phyloP scores from a whole-genome alignment of 2,797 vertebrate species.

The Holocentrus rufus region DNA sequence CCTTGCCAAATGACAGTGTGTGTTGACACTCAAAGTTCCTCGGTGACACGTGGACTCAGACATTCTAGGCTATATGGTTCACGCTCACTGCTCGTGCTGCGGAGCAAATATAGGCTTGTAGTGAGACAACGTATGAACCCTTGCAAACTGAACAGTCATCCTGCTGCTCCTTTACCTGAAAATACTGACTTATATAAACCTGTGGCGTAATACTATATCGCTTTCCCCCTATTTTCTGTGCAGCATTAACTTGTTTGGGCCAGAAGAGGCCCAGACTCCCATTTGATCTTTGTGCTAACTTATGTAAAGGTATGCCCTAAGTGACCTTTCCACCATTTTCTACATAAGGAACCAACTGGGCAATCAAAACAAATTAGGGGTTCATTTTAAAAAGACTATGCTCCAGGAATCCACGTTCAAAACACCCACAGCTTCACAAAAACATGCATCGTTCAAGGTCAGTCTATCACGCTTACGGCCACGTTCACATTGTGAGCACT shows the following conservation, averaged over 20 bases:
- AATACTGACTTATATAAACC: constrained; percentile 21
- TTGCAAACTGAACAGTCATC: constrained; percentile 11
- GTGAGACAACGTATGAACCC: constrained; percentile 16
- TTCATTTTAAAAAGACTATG: constrained; percentile 9
- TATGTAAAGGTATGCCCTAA: not conserved
- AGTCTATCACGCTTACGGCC: not conserved
- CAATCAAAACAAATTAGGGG: not conserved
- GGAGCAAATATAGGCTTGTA: constrained; percentile 55
- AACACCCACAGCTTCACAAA: not conserved
- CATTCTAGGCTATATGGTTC: not conserved
- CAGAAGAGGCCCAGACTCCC: constrained; percentile 53
- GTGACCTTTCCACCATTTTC: constrained; percentile 14
- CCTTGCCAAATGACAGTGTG: not conserved
- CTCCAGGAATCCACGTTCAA: not conserved
- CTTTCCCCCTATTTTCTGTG: constrained; percentile 3
- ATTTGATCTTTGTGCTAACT: constrained; percentile 21
- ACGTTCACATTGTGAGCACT: not conserved
- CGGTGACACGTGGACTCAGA: constrained; percentile 33
- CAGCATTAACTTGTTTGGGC: not conserved
- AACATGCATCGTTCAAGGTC: not conserved
- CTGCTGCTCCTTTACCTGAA: constrained; percentile 2
- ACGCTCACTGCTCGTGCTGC: constrained; percentile 37
- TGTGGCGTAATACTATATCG: not conserved
- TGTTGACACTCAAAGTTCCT: constrained; percentile 17
- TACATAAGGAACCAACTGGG: not conserved